These are phyloP conservation scores for Threskiornis aethiopicus DNA, from an alignment of 2,797 vertebrate genomes.

Conservation along the genomic window DNA sequence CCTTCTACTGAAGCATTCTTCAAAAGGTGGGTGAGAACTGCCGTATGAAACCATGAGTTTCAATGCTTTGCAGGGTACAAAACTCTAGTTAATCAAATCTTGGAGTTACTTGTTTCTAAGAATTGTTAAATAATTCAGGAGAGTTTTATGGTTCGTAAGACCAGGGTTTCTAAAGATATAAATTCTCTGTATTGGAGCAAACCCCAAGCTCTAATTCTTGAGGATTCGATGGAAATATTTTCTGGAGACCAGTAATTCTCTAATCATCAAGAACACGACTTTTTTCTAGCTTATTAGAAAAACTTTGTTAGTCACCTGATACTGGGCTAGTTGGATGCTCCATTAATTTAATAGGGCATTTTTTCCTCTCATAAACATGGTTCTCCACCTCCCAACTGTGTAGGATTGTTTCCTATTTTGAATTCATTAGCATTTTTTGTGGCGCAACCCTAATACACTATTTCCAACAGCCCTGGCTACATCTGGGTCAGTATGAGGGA, in stretches of 20 bases:
- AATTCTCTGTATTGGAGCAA: neutral
- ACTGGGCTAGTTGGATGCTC: neutral
- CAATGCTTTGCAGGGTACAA: neutral
- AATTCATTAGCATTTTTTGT: neutral
- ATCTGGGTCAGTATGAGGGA: neutral
- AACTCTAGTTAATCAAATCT: neutral
- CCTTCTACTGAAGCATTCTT: neutral
- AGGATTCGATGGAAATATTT: neutral
- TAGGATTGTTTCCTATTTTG: neutral
- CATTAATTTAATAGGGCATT: neutral
- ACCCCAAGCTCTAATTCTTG: neutral
- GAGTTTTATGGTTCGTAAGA: neutral
- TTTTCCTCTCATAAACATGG: neutral
- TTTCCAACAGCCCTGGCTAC: neutral
- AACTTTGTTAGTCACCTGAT: neutral
- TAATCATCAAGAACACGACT: neutral
- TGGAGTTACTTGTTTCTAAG: neutral
- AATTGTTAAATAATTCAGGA: neutral
- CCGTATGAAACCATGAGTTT: neutral
- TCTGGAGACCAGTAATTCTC: neutral
- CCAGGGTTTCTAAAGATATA: neutral
- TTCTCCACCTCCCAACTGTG: neutral
- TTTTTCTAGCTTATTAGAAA: neutral
- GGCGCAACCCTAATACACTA: neutral
- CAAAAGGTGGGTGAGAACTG: neutral